Conservation (phyloP, 2,113 vertebrate genomes). For the Odocoileus hemionus region DNA sequence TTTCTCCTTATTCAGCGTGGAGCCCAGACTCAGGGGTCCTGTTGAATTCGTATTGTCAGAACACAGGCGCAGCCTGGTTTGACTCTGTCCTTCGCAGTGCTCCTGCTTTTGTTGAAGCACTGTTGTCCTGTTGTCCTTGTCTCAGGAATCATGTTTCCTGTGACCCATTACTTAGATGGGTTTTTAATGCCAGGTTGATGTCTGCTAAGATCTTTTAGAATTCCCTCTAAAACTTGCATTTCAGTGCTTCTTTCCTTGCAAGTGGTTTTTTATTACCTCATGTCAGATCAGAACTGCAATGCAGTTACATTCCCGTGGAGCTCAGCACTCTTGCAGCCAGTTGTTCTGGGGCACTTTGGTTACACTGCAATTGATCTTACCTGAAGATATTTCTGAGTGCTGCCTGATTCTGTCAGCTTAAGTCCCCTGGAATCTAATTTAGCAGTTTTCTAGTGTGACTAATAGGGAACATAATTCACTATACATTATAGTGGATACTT, state of each 20-base stretch:
- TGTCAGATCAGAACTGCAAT: neutral
- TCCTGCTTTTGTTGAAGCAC: neutral
- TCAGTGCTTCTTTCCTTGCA: neutral
- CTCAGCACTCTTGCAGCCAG: neutral
- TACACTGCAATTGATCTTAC: neutral
- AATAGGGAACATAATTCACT: neutral
- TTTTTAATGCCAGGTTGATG: neutral
- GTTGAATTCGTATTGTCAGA: neutral
- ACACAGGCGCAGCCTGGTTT: neutral
- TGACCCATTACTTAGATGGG: neutral
- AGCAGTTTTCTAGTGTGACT: neutral
- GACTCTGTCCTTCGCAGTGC: neutral
- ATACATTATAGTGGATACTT: neutral
- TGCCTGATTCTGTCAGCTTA: neutral
- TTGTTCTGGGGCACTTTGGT: neutral
- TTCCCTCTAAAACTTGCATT: neutral
- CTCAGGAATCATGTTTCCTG: neutral
- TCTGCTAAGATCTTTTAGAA: neutral
- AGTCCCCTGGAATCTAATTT: neutral
- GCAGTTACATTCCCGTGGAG: neutral
- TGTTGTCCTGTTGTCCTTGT: neutral
- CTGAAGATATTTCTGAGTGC: neutral
- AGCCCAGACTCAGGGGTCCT: neutral
- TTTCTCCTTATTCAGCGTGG: neutral
- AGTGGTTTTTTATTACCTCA: rapidly evolving